These are phyloP conservation scores for Volucella inflata DNA, from an alignment of 2,888 invertebrate genomes.

Conservation along the genomic window DNA sequence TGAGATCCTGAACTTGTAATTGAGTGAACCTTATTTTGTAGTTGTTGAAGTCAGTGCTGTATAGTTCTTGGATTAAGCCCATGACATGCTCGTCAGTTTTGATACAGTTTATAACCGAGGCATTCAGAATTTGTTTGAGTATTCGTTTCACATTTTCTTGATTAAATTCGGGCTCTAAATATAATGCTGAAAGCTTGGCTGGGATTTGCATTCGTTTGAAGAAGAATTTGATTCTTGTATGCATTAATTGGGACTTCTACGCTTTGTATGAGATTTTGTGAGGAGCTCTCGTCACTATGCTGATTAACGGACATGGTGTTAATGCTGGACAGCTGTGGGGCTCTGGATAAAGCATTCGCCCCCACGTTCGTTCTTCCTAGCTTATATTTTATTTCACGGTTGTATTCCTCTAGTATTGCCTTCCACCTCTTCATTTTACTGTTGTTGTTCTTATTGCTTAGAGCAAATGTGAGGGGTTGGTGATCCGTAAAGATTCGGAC, in stretches of 20 bases:
- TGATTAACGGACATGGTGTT: too few species aligned
- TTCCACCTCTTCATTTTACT: too few species aligned
- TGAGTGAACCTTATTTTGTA: background rate
- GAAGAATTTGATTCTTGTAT: constrained; percentile 5
- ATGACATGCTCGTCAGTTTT: too few species aligned
- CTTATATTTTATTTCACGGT: too few species aligned
- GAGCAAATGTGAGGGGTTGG: too few species aligned
- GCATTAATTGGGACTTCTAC: background rate
- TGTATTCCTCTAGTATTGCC: too few species aligned
- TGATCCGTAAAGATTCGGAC: too few species aligned
- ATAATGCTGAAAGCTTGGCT: background rate
- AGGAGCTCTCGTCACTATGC: constrained; percentile 1
- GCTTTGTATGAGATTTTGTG: background rate
- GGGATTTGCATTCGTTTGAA: background rate
- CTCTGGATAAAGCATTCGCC: background rate
- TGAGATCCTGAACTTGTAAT: background rate
- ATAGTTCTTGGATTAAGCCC: background rate
- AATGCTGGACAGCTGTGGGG: background rate
- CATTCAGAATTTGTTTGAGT: background rate
- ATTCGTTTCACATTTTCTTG: background rate
- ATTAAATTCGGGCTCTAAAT: background rate
- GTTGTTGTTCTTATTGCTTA: too few species aligned
- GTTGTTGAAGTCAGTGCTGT: background rate
- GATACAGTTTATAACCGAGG: constrained; percentile 11
- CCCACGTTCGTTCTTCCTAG: background rate